phyloP scores from a whole-genome alignment of 2,888 invertebrate genomes.

The Diaphora mendica region DNA sequence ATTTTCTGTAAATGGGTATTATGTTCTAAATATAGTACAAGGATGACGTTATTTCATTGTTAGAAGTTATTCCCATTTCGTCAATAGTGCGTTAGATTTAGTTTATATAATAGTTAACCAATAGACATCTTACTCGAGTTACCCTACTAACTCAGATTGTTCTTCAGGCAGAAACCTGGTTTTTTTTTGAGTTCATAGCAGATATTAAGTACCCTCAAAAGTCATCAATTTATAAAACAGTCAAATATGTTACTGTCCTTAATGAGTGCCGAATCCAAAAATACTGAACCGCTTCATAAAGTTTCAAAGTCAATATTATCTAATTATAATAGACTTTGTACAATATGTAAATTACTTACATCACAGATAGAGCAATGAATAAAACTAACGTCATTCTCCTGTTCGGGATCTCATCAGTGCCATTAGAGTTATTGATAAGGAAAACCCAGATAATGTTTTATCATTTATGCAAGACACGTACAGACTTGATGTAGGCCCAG shows the following conservation, averaged over 20 bases:
- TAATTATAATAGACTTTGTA: background rate
- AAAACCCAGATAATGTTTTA: slow-evolving; percentile 27
- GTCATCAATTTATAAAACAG: background rate
- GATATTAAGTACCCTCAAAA: background rate
- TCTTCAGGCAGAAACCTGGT: no score
- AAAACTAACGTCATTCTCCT: slow-evolving; percentile 2
- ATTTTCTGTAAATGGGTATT: background rate
- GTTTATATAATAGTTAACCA: background rate
- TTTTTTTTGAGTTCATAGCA: no score
- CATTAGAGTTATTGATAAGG: slow-evolving; percentile 32
- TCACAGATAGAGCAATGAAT: background rate
- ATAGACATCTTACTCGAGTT: background rate
- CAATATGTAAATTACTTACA: background rate
- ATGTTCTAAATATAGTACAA: background rate
- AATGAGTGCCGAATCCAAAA: background rate
- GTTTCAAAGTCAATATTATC: background rate
- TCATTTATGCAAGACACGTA: slow-evolving; percentile 15
- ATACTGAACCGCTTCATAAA: background rate
- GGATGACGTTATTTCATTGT: background rate
- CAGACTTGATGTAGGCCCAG: background rate
- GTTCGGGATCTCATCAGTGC: slow-evolving; percentile 19
- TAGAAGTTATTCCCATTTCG: background rate
- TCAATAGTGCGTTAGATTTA: background rate
- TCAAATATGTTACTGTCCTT: background rate
- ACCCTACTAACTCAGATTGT: no score